Conservation (phyloP, 23 tunicate species). For the Trididemnum miniatum region DNA sequence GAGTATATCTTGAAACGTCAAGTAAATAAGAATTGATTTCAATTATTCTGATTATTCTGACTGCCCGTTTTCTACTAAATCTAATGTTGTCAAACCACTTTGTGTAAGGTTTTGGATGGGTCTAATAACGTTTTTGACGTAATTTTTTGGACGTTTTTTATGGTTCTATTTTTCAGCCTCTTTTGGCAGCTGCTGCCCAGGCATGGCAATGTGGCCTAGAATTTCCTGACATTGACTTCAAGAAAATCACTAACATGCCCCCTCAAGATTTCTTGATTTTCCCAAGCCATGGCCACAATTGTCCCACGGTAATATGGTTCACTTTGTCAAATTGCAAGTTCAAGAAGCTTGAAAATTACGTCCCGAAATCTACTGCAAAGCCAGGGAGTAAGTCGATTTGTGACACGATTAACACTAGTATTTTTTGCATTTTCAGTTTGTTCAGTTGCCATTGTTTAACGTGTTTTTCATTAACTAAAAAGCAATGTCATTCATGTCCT, state of each 20-base stretch:
- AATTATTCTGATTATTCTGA: too few relatives aligned
- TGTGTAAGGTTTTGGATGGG: neutral
- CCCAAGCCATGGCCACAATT: conserved; percentile 46
- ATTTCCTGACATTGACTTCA: conserved; percentile 53
- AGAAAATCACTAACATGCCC: conserved; percentile 39
- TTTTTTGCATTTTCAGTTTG: too few relatives aligned
- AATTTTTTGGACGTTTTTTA: neutral
- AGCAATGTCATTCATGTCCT: too few relatives aligned
- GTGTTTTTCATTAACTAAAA: too few relatives aligned
- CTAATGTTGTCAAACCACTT: too few relatives aligned
- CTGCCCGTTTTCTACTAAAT: too few relatives aligned
- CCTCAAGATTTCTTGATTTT: conserved; percentile 45
- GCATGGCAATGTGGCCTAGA: conserved; percentile 47
- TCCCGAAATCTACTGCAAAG: conserved; percentile 32
- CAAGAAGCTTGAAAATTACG: conserved; percentile 39
- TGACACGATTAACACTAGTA: too few relatives aligned
- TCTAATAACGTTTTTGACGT: neutral
- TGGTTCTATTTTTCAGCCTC: conserved; percentile 22
- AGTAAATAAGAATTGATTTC: too few relatives aligned
- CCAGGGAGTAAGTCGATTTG: conserved; percentile 11
- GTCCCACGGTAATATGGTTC: conserved; percentile 81
- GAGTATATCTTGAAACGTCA: too few relatives aligned
- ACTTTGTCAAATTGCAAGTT: conserved; percentile 66
- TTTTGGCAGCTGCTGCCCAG: conserved; percentile 40
- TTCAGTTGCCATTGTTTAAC: too few relatives aligned